A percentile compares a stretch with the other conserved stretches of the same genome.
phyloP scores from a whole-genome alignment of 2,113 vertebrate species.

The Crotalus horridus region DNA sequence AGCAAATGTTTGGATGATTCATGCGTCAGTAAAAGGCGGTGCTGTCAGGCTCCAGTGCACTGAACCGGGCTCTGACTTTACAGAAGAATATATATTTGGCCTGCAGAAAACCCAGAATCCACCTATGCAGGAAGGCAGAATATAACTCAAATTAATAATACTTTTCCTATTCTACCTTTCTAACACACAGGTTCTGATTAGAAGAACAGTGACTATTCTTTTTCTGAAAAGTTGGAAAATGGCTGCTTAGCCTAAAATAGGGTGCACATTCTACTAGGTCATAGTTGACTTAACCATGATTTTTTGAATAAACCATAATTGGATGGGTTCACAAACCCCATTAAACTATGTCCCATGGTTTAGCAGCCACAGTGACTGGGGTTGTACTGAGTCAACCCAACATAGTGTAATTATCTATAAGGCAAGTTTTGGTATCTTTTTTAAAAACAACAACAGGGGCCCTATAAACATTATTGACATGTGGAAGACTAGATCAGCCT shows the following conservation, averaged over 20 bases:
- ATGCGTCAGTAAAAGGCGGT: conserved; percentile 1
- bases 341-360: not conserved
- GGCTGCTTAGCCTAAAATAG: not conserved
- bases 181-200: not conserved
- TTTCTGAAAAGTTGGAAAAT: not conserved
- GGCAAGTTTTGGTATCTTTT: not conserved
- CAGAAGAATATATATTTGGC: not conserved
- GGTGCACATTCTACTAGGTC: not conserved
- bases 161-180: not conserved
- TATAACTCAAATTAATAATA: not conserved
- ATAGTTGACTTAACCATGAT: not conserved
- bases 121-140: not conserved
- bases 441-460: not conserved
- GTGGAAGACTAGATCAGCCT: not conserved
- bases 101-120: not conserved
- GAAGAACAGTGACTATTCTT: not conserved
- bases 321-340: not conserved
- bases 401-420: not conserved
- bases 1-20: not conserved
- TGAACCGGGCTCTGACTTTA: not conserved
- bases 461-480: not conserved
- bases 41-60: not conserved
- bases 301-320: not conserved
- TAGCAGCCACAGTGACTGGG: not conserved
- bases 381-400: not conserved